Conservation (phyloP, 2,888 invertebrate species). For the Agelastica alni region DNA sequence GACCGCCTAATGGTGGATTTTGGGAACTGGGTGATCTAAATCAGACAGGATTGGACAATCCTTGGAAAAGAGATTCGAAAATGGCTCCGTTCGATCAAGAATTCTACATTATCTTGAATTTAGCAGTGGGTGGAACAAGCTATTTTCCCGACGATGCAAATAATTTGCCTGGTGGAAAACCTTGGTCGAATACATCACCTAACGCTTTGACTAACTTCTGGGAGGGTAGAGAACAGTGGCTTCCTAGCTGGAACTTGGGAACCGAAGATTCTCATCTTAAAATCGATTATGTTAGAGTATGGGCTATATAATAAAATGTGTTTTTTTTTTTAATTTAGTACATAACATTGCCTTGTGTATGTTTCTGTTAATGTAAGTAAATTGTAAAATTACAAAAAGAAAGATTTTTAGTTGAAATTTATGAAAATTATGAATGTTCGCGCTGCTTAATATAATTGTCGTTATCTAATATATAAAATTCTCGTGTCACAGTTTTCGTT, state of each 20-base stretch:
- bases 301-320: conserved; percentile 6
- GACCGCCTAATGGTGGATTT: conserved; percentile 64
- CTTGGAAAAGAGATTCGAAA: conserved; percentile 59
- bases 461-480: no score
- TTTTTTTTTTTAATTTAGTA: background rate
- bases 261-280: conserved; percentile 63
- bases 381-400: no score
- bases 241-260: conserved; percentile 60
- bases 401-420: no score
- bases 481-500: no score
- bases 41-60: conserved; percentile 60
- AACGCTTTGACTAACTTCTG: conserved; percentile 65
- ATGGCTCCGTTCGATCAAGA: conserved; percentile 74
- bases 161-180: conserved; percentile 64
- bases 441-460: no score
- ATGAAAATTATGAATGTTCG: no score
- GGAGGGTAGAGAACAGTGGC: conserved; percentile 60
- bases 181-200: conserved; percentile 60
- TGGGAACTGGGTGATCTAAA: conserved; percentile 67
- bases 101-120: conserved; percentile 66
- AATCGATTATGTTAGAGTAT: conserved; percentile 62
- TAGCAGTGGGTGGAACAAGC: conserved; percentile 63
- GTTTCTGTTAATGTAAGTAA: no score
- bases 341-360: no score
- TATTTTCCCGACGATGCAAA: conserved; percentile 66